Evolutionary conservation across 2,888 invertebrate genomes (phyloP).

Genomic region (Crepidodera aurea): DNA sequence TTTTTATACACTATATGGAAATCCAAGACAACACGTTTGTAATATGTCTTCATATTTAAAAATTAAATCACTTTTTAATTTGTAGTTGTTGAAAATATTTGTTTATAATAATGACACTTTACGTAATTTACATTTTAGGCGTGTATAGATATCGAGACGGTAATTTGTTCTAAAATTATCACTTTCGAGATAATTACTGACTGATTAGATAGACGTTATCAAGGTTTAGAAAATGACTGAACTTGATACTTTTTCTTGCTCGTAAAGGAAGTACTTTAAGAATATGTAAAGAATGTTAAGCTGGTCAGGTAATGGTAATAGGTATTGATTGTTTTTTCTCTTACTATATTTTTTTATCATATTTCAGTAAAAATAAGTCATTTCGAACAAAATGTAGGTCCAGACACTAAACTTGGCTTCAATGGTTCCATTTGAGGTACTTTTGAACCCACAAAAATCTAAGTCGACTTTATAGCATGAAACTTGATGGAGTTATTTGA

Average conservation of each 20-base stretch:
- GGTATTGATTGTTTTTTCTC: too few relatives aligned
- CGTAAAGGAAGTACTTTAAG: not conserved
- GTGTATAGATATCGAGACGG: constrained; percentile 11
- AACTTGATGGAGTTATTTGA: too few relatives aligned
- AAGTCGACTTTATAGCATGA: too few relatives aligned
- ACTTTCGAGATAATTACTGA: constrained; percentile 19
- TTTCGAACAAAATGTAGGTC: too few relatives aligned
- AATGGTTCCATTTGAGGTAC: too few relatives aligned
- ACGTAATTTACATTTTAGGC: constrained; percentile 35
- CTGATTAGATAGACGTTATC: constrained; percentile 23
- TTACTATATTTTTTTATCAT: too few relatives aligned
- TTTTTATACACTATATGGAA: too few relatives aligned
- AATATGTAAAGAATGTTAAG: not conserved
- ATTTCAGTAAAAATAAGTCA: too few relatives aligned
- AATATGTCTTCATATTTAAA: not conserved
- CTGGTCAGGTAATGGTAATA: not conserved
- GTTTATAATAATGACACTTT: not conserved
- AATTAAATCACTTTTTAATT: not conserved
- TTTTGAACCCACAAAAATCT: too few relatives aligned
- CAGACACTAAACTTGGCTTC: too few relatives aligned
- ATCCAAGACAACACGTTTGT: not conserved
- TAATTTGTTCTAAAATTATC: constrained; percentile 27
- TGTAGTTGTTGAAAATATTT: not conserved
- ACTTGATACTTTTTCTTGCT: not conserved
- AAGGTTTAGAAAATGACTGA: constrained; percentile 7